These are phyloP conservation scores for Takifugu rubripes DNA, from an alignment of 2,797 vertebrate genomes.

Conservation along the genomic window DNA sequence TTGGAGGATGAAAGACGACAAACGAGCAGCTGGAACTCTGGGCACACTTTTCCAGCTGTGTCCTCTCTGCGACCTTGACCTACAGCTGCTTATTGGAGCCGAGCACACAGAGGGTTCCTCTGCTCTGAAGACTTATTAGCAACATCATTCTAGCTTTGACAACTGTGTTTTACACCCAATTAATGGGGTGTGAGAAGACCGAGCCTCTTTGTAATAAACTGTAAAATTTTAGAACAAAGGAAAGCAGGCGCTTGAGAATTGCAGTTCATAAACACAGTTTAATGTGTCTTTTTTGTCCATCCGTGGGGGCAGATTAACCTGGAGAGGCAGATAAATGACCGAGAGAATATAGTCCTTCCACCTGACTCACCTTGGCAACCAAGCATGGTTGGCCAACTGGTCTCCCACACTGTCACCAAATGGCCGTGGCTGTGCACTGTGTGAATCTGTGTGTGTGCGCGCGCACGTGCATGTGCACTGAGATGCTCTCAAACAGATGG, in stretches of 20 bases:
- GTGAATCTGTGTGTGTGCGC: slow-evolving; percentile 29
- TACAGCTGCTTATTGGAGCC: not conserved
- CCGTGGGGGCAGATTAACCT: slow-evolving; percentile 25
- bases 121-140: not conserved
- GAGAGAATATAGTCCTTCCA: slow-evolving; percentile 38
- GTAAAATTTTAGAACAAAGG: too few relatives aligned
- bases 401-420: slow-evolving; percentile 59
- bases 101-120: not conserved
- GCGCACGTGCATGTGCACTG: slow-evolving; percentile 13
- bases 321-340: slow-evolving; percentile 29
- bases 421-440: slow-evolving; percentile 48
- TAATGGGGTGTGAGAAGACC: too few relatives aligned
- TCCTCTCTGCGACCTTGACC: not conserved
- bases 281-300: slow-evolving; percentile 8
- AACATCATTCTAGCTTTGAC: not conserved
- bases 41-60: not conserved
- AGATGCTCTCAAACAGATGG: slow-evolving; percentile 62
- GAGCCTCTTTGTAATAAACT: too few relatives aligned
- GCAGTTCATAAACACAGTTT: too few relatives aligned
- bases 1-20: not conserved
- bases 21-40: not conserved
- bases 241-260: too few relatives aligned
- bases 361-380: slow-evolving; percentile 57
- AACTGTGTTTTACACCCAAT: not conserved
- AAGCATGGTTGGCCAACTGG: slow-evolving; percentile 53